These are phyloP conservation scores for Nemapogon koenigi DNA, from an alignment of 2,888 invertebrate genomes.

Conservation along the genomic window DNA sequence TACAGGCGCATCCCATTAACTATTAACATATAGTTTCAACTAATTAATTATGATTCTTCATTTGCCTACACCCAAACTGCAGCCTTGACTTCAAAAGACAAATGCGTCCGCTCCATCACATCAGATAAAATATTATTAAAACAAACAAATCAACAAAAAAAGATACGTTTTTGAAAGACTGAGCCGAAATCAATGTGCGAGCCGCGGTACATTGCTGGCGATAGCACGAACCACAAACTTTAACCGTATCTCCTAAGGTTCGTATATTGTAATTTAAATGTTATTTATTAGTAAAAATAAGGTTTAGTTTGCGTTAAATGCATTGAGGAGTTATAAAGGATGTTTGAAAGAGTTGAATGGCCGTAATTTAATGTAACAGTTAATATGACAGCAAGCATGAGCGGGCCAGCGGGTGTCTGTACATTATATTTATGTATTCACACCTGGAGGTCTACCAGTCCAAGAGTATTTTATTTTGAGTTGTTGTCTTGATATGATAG, in stretches of 20 bases:
- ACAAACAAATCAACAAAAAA: constrained; percentile 62
- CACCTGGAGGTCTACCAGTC: constrained; percentile 57
- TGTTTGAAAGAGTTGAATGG: constrained; percentile 31
- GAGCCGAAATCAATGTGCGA: constrained; percentile 63
- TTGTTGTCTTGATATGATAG: constrained; percentile 39
- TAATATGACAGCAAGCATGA: constrained; percentile 64
- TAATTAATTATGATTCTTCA: constrained; percentile 64
- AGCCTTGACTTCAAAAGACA: constrained; percentile 43
- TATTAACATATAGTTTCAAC: constrained; percentile 46
- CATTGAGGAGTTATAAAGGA: not conserved
- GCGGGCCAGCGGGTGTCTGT: constrained; percentile 59
- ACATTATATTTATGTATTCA: constrained; percentile 61
- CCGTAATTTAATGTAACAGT: constrained; percentile 65
- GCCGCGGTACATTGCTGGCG: constrained; percentile 42
- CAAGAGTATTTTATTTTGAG: constrained; percentile 49
- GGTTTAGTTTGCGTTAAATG: not conserved
- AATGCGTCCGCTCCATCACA: constrained; percentile 61
- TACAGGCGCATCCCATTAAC: too few species aligned
- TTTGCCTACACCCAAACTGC: constrained; percentile 29
- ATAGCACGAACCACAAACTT: too few species aligned
- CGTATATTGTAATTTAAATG: too few species aligned
- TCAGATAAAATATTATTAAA: constrained; percentile 64
- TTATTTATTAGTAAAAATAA: not conserved
- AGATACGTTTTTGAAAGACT: constrained; percentile 51
- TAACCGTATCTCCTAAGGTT: too few species aligned